Conservation (phyloP, 2,113 vertebrate species). For the Rhadina sibilatrix region DNA sequence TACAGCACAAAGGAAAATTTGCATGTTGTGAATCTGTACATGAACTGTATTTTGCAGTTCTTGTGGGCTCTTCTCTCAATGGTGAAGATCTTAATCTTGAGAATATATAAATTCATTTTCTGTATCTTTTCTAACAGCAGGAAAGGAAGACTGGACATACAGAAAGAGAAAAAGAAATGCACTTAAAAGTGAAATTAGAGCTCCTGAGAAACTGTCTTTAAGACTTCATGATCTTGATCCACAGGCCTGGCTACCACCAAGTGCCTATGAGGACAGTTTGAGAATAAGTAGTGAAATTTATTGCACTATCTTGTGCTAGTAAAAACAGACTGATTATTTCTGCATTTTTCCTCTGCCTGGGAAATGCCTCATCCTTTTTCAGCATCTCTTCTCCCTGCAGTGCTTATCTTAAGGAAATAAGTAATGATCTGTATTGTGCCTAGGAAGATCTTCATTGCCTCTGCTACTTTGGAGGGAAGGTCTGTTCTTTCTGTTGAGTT, state of each 20-base stretch:
- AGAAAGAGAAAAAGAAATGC: neutral
- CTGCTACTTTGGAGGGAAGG: neutral
- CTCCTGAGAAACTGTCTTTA: neutral
- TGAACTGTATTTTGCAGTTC: neutral
- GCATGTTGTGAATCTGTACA: neutral
- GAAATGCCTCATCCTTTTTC: neutral
- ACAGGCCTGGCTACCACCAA: neutral
- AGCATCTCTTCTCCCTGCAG: neutral
- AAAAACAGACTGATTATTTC: neutral
- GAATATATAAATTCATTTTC: neutral
- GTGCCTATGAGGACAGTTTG: neutral
- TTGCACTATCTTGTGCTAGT: neutral
- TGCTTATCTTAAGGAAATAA: neutral
- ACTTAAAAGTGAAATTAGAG: neutral
- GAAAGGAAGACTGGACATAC: neutral
- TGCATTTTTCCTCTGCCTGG: neutral
- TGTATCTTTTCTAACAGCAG: neutral
- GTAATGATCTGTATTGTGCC: neutral
- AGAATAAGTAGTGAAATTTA: neutral
- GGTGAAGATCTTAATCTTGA: neutral
- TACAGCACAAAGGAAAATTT: neutral
- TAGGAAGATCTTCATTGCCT: neutral
- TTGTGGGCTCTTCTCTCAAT: neutral
- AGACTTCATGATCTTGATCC: neutral
- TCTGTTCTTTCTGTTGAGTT: neutral